A percentile compares a stretch with the other conserved stretches of the same genome.
Evolutionary conservation across 2,113 vertebrate genomes (phyloP).

Genomic region (Poeciliopsis turrubarensis): DNA sequence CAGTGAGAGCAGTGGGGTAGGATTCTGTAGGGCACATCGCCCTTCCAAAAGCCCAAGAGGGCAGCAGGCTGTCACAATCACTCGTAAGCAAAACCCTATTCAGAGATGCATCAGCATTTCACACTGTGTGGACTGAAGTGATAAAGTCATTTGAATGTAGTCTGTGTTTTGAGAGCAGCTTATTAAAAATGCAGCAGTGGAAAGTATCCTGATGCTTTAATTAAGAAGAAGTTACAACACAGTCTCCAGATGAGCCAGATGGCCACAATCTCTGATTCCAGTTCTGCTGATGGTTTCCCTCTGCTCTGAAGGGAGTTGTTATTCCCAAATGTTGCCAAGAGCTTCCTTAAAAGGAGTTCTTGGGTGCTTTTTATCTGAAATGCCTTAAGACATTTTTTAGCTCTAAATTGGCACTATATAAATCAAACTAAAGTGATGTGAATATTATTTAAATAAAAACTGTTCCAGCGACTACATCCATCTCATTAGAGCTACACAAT

Average conservation of each 20-base stretch:
- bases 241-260: constrained; percentile 7
- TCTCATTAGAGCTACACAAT: neutral
- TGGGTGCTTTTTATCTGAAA: neutral
- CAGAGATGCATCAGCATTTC: constrained; percentile 34
- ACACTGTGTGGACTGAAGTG: neutral
- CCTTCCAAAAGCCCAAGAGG: constrained; percentile 55
- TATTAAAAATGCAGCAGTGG: neutral
- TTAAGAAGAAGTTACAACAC: constrained; percentile 3
- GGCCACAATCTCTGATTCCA: constrained; percentile 6
- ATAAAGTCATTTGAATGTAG: neutral
- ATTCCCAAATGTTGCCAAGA: neutral
- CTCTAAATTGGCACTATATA: neutral
- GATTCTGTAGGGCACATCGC: constrained; percentile 53
- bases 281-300: neutral
- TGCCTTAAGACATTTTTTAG: neutral
- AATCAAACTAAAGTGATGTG: neutral
- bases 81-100: constrained; percentile 55
- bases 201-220: constrained; percentile 11
- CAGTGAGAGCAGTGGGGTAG: constrained; percentile 50
- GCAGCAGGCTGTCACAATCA: constrained; percentile 53
- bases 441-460: neutral
- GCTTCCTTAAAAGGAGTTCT: neutral
- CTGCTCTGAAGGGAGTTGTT: neutral
- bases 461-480: neutral
- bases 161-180: neutral